Evolutionary conservation across 2,888 invertebrate genomes (phyloP).

Genomic region (Drosophila kambysellisi): DNA sequence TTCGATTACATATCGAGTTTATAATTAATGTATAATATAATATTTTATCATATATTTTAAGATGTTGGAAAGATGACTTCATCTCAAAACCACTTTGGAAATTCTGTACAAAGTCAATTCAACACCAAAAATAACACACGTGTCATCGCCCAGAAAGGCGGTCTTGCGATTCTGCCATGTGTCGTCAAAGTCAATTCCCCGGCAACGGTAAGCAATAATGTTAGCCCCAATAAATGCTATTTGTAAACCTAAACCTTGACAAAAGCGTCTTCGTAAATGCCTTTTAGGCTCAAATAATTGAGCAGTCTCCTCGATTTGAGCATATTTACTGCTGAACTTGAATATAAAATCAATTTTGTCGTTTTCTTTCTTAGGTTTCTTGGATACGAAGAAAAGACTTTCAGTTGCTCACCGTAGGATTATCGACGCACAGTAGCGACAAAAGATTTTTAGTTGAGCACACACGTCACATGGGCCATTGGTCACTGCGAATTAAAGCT

Average conservation of each 20-base stretch:
- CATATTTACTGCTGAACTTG: neutral
- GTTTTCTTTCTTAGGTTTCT: conserved; percentile 85
- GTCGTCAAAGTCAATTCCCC: conserved; percentile 85
- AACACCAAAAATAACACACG: conserved; percentile 85
- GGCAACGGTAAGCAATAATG: conserved; percentile 82
- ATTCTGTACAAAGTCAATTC: conserved; percentile 82
- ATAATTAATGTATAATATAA: neutral
- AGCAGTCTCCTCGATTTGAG: neutral
- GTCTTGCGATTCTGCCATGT: conserved; percentile 84
- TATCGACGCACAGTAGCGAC: conserved; percentile 88
- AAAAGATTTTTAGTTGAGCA: conserved; percentile 88
- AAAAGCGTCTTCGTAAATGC: neutral
- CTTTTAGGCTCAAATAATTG: neutral
- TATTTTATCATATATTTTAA: conserved; percentile 38
- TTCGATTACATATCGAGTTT: neutral
- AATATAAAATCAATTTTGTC: neutral
- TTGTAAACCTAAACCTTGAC: neutral
- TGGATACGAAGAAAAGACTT: conserved; percentile 89
- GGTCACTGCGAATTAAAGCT: conserved; percentile 86
- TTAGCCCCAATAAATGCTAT: neutral
- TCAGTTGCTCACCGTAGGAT: conserved; percentile 88
- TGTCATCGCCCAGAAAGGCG: conserved; percentile 84
- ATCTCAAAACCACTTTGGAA: conserved; percentile 84
- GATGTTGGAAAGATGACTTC: conserved; percentile 84
- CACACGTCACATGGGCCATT: conserved; percentile 87